Percentiles rank a stretch among this genome's conserved stretches.
phyloP scores from a whole-genome alignment of 92 coral and sea anemone genomes.

The Epizoanthus stellaris region DNA sequence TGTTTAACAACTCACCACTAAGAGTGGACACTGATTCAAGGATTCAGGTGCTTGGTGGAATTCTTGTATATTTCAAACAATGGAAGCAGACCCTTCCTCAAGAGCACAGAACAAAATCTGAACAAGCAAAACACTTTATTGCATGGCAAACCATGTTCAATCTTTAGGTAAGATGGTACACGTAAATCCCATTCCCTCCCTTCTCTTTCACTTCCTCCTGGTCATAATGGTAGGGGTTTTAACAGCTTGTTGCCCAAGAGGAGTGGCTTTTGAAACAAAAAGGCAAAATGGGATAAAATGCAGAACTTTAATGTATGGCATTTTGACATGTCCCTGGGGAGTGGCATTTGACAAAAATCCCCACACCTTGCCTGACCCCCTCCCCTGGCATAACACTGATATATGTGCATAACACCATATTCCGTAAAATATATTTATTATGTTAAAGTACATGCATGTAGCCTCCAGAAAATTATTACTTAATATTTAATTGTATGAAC shows the following conservation, averaged over 20 bases:
- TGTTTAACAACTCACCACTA: constrained; percentile 32
- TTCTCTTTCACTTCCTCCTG: constrained; percentile 3
- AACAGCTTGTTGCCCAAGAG: neutral
- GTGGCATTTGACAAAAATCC: constrained; percentile 12
- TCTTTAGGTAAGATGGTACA: too few species aligned
- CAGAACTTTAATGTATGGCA: neutral
- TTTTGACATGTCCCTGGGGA: constrained; percentile 13
- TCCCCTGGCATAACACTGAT: neutral
- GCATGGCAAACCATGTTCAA: constrained; percentile 74
- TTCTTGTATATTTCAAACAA: constrained; percentile 35
- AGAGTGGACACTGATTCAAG: constrained; percentile 15
- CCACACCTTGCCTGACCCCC: constrained; percentile 16
- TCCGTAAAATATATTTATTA: constrained; percentile 9
- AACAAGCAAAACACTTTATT: constrained; percentile 49
- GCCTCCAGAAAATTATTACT: neutral
- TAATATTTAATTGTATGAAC: constrained; percentile 1
- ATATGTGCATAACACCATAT: neutral
- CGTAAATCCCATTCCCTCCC: neutral
- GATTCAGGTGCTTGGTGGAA: constrained; percentile 20
- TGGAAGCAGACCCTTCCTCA: constrained; percentile 32
- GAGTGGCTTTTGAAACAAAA: neutral
- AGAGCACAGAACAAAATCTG: constrained; percentile 24
- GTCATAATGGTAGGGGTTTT: neutral
- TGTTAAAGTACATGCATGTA: too few species aligned
- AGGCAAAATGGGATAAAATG: constrained; percentile 14